These are phyloP conservation scores for Borostomias antarcticus DNA, from an alignment of 2,797 vertebrate genomes.

Conservation along the genomic window DNA sequence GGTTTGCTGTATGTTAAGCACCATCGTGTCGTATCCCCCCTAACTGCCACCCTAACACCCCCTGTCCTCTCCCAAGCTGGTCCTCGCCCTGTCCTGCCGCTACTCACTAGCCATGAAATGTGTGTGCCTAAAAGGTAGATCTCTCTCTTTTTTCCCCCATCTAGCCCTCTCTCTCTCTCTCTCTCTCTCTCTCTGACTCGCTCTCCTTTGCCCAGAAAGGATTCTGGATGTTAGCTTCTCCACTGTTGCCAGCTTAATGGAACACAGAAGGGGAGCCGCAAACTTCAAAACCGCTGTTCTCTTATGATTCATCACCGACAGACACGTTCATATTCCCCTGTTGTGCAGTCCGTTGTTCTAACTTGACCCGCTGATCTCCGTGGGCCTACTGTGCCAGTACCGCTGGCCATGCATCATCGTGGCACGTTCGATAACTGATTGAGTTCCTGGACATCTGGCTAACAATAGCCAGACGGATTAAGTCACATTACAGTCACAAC, in stretches of 20 bases:
- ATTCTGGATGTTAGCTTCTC: constrained; percentile 33
- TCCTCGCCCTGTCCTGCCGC: constrained; percentile 17
- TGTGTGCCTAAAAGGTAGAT: constrained; percentile 49
- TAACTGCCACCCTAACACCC: constrained; percentile 42
- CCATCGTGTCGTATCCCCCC: not conserved
- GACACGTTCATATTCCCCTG: too few relatives aligned
- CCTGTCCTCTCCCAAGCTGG: constrained; percentile 4
- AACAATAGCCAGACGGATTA: not conserved
- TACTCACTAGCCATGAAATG: constrained; percentile 36
- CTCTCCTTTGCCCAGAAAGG: not conserved
- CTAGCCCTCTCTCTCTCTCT: constrained; percentile 8
- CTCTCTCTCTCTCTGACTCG: constrained; percentile 11
- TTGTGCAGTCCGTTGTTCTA: too few relatives aligned
- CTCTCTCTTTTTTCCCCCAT: constrained; percentile 25
- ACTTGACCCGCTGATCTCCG: too few relatives aligned
- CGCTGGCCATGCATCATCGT: constrained; percentile 18
- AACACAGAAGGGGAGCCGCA: constrained; percentile 44
- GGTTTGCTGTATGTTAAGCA: constrained; percentile 15
- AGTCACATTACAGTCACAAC: not conserved
- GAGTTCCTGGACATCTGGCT: not conserved
- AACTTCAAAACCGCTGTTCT: too few relatives aligned
- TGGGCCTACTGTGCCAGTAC: too few relatives aligned
- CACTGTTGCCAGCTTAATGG: constrained; percentile 23
- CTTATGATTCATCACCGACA: too few relatives aligned
- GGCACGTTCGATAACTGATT: not conserved